phyloP scores from a whole-genome alignment of 2,888 invertebrate species.

The Pristionchus fissidentatus region DNA sequence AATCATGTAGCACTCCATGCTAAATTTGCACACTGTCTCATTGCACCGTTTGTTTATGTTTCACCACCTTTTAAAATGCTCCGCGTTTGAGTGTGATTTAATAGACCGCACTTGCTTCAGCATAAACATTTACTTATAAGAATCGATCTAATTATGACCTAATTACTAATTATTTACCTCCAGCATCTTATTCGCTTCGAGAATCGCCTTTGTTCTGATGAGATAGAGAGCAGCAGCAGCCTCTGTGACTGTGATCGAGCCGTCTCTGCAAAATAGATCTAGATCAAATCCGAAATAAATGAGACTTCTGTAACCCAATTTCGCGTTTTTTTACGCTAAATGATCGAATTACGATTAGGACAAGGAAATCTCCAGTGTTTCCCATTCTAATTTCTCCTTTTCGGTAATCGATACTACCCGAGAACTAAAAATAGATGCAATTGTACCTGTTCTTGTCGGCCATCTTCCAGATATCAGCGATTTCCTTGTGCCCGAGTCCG shows the following conservation, averaged over 20 bases:
- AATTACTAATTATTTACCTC: slow-evolving; percentile 13
- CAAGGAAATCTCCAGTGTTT: too few relatives aligned
- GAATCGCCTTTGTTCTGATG: slow-evolving; percentile 38
- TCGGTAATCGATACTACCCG: not conserved
- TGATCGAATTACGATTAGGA: too few relatives aligned
- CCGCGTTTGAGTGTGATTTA: too few relatives aligned
- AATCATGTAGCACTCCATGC: too few relatives aligned
- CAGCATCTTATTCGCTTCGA: slow-evolving; percentile 36
- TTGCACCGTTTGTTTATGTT: too few relatives aligned
- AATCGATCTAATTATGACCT: not conserved
- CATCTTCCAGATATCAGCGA: slow-evolving; percentile 35
- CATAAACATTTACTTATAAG: not conserved
- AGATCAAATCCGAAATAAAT: too few relatives aligned
- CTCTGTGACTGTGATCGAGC: not conserved
- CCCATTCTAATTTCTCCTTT: not conserved
- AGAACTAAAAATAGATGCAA: not conserved
- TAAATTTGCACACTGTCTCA: too few relatives aligned
- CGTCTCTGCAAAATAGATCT: not conserved
- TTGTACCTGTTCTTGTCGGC: slow-evolving; percentile 17
- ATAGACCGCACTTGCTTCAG: not conserved
- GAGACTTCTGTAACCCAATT: too few relatives aligned
- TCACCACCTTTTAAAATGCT: too few relatives aligned
- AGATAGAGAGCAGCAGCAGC: slow-evolving; percentile 14
- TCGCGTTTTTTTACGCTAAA: too few relatives aligned
- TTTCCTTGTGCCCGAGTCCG: slow-evolving; percentile 27